Conservation (phyloP, 2,797 vertebrate genomes). For the Lepilemur ruficaudatus region DNA sequence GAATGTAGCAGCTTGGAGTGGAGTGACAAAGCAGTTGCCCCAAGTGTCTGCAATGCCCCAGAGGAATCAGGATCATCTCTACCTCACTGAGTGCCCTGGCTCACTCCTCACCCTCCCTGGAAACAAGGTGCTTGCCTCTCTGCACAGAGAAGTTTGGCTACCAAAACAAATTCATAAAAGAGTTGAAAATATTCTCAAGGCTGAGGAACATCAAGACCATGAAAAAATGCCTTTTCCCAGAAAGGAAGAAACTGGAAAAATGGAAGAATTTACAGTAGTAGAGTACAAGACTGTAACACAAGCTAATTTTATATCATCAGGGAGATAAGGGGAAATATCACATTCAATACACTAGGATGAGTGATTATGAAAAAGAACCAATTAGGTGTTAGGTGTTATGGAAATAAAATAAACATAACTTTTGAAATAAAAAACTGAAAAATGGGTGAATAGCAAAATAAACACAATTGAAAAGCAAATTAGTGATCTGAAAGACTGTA, state of each 20-base stretch:
- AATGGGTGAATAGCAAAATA: background rate
- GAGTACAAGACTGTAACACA: background rate
- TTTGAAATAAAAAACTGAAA: background rate
- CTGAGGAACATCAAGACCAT: background rate
- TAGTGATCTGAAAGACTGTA: background rate
- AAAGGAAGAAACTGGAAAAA: background rate
- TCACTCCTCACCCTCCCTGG: background rate
- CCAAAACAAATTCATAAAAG: background rate
- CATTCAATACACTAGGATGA: background rate
- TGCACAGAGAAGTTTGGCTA: background rate
- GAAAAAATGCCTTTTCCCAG: background rate
- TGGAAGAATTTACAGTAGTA: background rate
- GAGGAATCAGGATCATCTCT: background rate
- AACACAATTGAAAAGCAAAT: background rate
- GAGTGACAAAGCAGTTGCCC: background rate
- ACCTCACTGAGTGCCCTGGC: background rate
- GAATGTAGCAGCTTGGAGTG: background rate
- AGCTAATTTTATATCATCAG: background rate
- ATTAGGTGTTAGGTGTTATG: background rate
- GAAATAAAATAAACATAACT: background rate
- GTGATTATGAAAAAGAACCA: background rate
- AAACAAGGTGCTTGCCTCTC: background rate
- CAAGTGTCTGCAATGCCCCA: background rate
- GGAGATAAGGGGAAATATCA: background rate
- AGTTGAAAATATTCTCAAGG: background rate